These are phyloP conservation scores for Cebidichthys violaceus DNA, from an alignment of 2,113 vertebrate genomes.

Conservation along the genomic window DNA sequence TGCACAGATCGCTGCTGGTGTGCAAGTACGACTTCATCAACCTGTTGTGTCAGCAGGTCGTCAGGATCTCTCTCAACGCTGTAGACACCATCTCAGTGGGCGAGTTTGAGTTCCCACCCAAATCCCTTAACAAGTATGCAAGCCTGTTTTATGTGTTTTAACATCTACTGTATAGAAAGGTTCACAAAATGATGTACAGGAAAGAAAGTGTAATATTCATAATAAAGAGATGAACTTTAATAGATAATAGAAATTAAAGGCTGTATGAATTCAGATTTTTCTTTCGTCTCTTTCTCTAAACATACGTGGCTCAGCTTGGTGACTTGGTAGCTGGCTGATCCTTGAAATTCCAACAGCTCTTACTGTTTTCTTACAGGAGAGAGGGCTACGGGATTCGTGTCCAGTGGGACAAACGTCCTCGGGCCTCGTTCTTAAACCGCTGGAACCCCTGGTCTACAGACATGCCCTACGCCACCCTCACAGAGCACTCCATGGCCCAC, in stretches of 20 bases:
- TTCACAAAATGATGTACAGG: background rate
- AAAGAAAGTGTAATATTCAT: background rate
- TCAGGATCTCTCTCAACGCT: slow-evolving; percentile 88
- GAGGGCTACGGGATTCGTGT: slow-evolving; percentile 91
- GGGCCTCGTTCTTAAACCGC: slow-evolving; percentile 91
- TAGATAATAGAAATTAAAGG: background rate
- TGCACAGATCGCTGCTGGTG: slow-evolving; percentile 89
- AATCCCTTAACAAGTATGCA: slow-evolving; percentile 95
- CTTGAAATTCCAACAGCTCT: background rate
- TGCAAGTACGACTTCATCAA: slow-evolving; percentile 99
- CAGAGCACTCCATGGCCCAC: slow-evolving; percentile 91
- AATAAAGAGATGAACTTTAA: background rate
- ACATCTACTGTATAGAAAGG: background rate
- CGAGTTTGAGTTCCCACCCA: slow-evolving; percentile 94
- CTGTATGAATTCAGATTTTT: background rate
- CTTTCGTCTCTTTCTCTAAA: background rate
- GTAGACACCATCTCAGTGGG: slow-evolving; percentile 94
- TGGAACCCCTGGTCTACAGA: slow-evolving; percentile 98
- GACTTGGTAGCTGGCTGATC: background rate
- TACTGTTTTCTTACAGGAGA: slow-evolving; percentile 81
- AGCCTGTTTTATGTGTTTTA: background rate
- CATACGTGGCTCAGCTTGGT: background rate
- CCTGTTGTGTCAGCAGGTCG: slow-evolving; percentile 93
- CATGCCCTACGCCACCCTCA: slow-evolving; percentile 94
- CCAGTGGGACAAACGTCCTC: slow-evolving; percentile 95